Percentiles rank a stretch among this genome's conserved stretches.
These are phyloP conservation scores for Anguilla japonica DNA, from an alignment of 2,113 vertebrate species.

Conservation along the genomic window DNA sequence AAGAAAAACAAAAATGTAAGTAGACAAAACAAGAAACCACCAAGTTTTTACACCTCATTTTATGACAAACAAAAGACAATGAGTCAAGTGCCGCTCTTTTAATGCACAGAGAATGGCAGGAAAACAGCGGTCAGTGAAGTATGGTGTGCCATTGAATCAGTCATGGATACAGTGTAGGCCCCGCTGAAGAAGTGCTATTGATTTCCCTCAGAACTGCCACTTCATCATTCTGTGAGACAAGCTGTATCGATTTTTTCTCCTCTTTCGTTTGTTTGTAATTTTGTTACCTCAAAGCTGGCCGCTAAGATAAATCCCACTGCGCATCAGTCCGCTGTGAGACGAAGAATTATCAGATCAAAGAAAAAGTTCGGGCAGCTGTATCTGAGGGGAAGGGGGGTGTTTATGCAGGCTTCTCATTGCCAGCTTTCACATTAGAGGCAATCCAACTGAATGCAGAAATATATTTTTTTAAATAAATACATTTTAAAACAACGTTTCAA, in stretches of 20 bases:
- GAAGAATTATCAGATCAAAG: constrained; percentile 59
- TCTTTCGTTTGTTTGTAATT: constrained; percentile 77
- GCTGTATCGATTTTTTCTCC: constrained; percentile 61
- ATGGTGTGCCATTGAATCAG: constrained; percentile 16
- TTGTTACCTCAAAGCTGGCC: constrained; percentile 66
- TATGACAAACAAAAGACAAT: background rate
- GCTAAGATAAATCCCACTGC: constrained; percentile 64
- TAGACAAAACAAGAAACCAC: background rate
- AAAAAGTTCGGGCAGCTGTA: constrained; percentile 55
- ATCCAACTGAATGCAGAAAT: background rate
- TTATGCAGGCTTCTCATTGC: background rate
- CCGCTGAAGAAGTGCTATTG: constrained; percentile 55
- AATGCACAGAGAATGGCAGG: background rate
- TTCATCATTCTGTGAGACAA: constrained; percentile 74
- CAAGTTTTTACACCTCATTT: background rate
- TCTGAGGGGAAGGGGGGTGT: constrained; percentile 40
- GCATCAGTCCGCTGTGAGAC: constrained; percentile 49
- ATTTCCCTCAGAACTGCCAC: constrained; percentile 72
- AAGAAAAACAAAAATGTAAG: constrained; percentile 29
- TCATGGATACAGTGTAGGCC: constrained; percentile 17
- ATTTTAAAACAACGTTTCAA: background rate
- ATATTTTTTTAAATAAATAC: background rate
- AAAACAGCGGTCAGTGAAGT: background rate
- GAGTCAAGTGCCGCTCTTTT: background rate
- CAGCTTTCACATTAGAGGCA: background rate